phyloP scores from a whole-genome alignment of 2,113 vertebrate genomes.

The Chionodraco myersi region DNA sequence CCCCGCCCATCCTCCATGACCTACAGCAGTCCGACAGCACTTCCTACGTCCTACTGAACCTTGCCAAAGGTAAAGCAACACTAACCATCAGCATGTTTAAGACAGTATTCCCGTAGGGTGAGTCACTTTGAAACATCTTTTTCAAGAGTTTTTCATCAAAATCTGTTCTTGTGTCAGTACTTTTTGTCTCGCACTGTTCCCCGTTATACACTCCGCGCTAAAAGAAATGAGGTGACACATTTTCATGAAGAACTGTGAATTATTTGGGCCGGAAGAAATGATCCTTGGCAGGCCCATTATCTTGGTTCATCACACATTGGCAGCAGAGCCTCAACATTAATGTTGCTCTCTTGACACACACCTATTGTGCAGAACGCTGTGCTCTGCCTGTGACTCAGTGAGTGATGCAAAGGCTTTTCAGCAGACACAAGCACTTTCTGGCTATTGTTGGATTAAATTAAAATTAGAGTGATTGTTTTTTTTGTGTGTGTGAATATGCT shows the following conservation, averaged over 20 bases:
- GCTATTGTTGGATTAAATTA: not conserved
- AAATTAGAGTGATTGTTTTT: not conserved
- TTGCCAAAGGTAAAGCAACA: slow-evolving; percentile 89
- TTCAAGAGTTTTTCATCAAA: slow-evolving; percentile 17
- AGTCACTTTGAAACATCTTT: slow-evolving; percentile 2
- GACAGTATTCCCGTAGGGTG: not conserved
- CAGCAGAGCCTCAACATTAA: slow-evolving; percentile 38
- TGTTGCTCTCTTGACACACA: slow-evolving; percentile 40
- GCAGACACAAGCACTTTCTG: slow-evolving; percentile 4
- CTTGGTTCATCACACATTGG: slow-evolving; percentile 46
- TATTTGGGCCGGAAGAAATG: slow-evolving; percentile 53
- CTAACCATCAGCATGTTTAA: not conserved
- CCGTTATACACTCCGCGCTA: not conserved
- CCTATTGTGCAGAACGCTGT: slow-evolving; percentile 29
- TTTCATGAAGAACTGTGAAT: slow-evolving; percentile 29
- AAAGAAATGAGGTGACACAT: slow-evolving; percentile 55
- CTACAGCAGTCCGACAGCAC: slow-evolving; percentile 94
- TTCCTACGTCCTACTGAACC: slow-evolving; percentile 95
- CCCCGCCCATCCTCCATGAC: slow-evolving; percentile 88
- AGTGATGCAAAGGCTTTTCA: slow-evolving; percentile 14
- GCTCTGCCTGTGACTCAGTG: slow-evolving; percentile 27
- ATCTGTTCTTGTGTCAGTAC: slow-evolving; percentile 16
- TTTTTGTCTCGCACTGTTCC: not conserved
- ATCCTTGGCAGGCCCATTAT: slow-evolving; percentile 53
- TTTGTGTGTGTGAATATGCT: not conserved